phyloP scores from a whole-genome alignment of 2,888 invertebrate genomes.

The Strigamia transsilvanica region DNA sequence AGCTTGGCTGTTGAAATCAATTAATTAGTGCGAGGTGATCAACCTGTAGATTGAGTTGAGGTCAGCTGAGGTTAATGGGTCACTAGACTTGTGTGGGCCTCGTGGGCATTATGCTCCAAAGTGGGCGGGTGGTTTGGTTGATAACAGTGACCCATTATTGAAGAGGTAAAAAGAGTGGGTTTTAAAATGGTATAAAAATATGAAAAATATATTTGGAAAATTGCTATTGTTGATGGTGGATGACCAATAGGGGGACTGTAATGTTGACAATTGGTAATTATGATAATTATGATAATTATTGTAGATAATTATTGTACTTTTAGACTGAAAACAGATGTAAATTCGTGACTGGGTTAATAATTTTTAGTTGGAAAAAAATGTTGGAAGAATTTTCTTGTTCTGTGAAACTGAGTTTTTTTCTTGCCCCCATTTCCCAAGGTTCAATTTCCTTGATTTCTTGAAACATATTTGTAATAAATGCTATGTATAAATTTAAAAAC shows the following conservation, averaged over 20 bases:
- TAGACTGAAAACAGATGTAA: too few species aligned
- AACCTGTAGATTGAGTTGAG: neutral
- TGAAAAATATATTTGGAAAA: too few species aligned
- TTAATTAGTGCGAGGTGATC: constrained; percentile 20
- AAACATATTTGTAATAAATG: too few species aligned
- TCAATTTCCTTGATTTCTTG: neutral
- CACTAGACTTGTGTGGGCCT: constrained; percentile 3
- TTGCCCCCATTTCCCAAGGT: neutral
- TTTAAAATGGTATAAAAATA: too few species aligned
- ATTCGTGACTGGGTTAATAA: neutral
- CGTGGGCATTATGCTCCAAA: too few species aligned
- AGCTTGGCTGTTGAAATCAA: neutral
- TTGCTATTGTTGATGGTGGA: too few species aligned
- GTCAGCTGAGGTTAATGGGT: neutral
- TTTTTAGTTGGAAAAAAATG: neutral
- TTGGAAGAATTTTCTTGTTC: neutral
- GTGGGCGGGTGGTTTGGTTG: neutral
- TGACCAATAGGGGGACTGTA: too few species aligned
- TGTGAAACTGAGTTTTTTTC: neutral
- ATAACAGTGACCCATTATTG: neutral
- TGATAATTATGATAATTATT: too few species aligned
- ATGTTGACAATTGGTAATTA: too few species aligned
- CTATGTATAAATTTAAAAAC: neutral
- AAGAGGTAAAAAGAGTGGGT: neutral
- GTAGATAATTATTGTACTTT: too few species aligned